phyloP scores from a whole-genome alignment of 2,797 vertebrate species.

The Neoniphon sammara region DNA sequence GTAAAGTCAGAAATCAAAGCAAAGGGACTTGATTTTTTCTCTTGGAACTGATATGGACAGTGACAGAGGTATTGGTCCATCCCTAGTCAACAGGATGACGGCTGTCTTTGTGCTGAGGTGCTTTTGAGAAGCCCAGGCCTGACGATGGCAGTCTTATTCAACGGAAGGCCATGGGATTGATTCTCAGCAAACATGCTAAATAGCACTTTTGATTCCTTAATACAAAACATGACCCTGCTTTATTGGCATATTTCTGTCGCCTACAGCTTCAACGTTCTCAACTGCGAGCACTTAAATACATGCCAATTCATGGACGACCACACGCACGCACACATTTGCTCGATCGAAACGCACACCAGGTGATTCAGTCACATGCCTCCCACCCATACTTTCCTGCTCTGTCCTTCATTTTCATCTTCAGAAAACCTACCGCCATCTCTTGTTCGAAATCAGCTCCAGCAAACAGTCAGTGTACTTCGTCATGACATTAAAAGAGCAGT shows the following conservation, averaged over 20 bases:
- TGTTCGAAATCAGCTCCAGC: slow-evolving; percentile 17
- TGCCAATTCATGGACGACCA: background rate
- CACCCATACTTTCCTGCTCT: slow-evolving; percentile 43
- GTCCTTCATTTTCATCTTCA: slow-evolving; percentile 33
- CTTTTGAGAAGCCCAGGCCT: slow-evolving; percentile 39
- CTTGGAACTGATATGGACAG: background rate
- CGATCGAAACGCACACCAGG: slow-evolving; percentile 7
- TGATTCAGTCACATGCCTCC: slow-evolving; percentile 23
- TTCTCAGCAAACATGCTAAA: slow-evolving; percentile 42
- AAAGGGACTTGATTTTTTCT: background rate
- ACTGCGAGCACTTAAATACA: slow-evolving; percentile 38
- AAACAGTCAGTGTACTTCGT: slow-evolving; percentile 10
- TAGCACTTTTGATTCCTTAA: slow-evolving; percentile 24
- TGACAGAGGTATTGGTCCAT: background rate
- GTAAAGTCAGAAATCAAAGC: background rate
- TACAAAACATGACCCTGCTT: slow-evolving; percentile 54
- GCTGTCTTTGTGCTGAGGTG: slow-evolving; percentile 31
- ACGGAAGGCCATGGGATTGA: slow-evolving; percentile 32
- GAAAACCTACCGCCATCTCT: slow-evolving; percentile 21
- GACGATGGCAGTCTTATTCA: slow-evolving; percentile 28
- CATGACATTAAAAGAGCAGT: slow-evolving; percentile 17
- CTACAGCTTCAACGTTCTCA: slow-evolving; percentile 39
- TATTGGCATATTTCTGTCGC: slow-evolving; percentile 42
- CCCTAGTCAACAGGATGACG: background rate
- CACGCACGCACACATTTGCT: slow-evolving; percentile 18